phyloP scores from a whole-genome alignment of 2,797 vertebrate genomes.

The Cyclura pinguis region DNA sequence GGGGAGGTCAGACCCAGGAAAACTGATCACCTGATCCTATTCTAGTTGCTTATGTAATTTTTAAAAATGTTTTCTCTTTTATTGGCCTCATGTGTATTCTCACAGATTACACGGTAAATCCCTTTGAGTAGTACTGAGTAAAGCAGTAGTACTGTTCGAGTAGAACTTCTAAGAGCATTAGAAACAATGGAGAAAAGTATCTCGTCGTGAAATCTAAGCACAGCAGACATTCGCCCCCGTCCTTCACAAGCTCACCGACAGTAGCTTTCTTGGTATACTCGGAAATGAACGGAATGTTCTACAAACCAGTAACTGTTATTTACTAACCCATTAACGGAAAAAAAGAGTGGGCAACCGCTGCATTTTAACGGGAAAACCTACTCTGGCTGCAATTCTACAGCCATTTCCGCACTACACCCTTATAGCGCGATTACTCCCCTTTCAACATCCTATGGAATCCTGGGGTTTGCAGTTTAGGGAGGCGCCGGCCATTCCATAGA shows the following conservation, averaged over 20 bases:
- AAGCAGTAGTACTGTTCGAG: background rate
- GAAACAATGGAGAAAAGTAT: background rate
- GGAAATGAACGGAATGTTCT: too few relatives aligned
- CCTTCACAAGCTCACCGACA: background rate
- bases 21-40: background rate
- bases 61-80: background rate
- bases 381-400: background rate
- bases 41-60: background rate
- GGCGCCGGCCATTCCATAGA: too few relatives aligned
- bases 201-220: background rate
- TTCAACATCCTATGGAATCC: too few relatives aligned
- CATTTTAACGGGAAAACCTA: background rate
- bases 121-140: background rate
- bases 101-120: background rate
- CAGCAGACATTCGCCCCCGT: background rate
- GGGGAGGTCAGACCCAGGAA: background rate
- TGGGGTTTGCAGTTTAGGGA: too few relatives aligned
- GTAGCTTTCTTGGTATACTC: background rate
- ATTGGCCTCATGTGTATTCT: background rate
- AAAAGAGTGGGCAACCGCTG: background rate
- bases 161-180: too few relatives aligned
- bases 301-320: background rate
- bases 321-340: too few relatives aligned
- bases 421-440: too few relatives aligned
- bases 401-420: too few relatives aligned